Conservation (phyloP, 2,797 vertebrate species). For the Anisognathus igniventris region DNA sequence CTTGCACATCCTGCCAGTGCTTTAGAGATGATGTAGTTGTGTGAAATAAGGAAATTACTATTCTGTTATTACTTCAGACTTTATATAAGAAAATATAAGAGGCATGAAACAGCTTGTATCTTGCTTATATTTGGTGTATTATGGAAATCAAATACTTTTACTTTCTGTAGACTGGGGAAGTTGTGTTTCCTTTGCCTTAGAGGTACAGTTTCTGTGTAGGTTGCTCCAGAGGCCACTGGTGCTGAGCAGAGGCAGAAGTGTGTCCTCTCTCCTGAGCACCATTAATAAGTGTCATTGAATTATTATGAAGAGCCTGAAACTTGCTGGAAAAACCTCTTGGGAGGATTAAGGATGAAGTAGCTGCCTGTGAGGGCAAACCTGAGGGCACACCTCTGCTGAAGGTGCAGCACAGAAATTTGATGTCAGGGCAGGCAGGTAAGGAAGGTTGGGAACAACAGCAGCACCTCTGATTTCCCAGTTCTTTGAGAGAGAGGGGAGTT, state of each 20-base stretch:
- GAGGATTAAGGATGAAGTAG: background rate
- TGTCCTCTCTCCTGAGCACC: background rate
- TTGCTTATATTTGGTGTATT: background rate
- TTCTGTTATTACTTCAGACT: background rate
- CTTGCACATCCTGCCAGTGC: background rate
- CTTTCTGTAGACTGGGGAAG: background rate
- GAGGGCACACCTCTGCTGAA: background rate
- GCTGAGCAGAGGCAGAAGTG: background rate
- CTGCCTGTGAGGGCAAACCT: background rate
- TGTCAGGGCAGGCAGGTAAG: background rate
- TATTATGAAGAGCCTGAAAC: background rate
- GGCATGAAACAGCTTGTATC: background rate
- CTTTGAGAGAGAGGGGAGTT: background rate
- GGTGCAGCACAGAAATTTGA: background rate
- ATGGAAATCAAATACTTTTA: background rate
- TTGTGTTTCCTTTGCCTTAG: background rate
- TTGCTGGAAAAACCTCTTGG: background rate
- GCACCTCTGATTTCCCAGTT: background rate
- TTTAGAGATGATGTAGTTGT: background rate
- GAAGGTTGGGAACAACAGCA: background rate
- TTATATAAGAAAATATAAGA: background rate
- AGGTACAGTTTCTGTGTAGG: background rate
- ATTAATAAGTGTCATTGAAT: rapidly evolving
- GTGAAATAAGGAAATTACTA: background rate
- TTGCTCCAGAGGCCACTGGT: background rate